Evolutionary conservation across 92 coral and sea anemone genomes (phyloP).

Genomic region (Montipora capitata): DNA sequence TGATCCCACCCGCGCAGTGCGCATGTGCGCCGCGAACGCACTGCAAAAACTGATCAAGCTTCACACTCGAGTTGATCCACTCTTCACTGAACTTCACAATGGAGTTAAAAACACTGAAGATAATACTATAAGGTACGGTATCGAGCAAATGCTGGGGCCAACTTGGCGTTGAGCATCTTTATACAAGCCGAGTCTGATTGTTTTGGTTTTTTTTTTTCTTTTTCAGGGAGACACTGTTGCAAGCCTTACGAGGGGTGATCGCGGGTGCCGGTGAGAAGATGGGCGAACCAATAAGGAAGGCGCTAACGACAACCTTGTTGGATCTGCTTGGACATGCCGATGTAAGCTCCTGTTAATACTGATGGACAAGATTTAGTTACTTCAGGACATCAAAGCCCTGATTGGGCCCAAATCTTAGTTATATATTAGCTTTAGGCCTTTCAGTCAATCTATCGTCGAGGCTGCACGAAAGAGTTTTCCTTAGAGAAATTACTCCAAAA

Average conservation of each 20-base stretch:
- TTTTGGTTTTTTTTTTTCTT: not conserved
- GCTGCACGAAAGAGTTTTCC: too few relatives aligned
- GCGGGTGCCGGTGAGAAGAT: slow-evolving; percentile 96
- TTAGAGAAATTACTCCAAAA: too few relatives aligned
- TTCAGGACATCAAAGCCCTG: too few relatives aligned
- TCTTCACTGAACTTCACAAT: slow-evolving; percentile 97
- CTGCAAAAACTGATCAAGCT: slow-evolving; percentile 91
- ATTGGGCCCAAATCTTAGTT: too few relatives aligned
- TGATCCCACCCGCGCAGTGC: slow-evolving; percentile 93
- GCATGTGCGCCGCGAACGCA: slow-evolving; percentile 92
- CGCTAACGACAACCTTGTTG: slow-evolving; percentile 82
- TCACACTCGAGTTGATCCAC: slow-evolving; percentile 98
- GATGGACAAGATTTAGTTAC: too few relatives aligned
- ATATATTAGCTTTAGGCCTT: too few relatives aligned
- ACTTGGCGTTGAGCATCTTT: not conserved
- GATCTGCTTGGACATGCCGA: slow-evolving; percentile 90
- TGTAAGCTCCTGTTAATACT: slow-evolving; percentile 49
- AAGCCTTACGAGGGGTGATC: slow-evolving; percentile 94
- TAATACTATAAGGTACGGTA: slow-evolving; percentile 83
- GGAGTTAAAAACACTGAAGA: slow-evolving; percentile 98
- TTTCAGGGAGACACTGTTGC: slow-evolving; percentile 92
- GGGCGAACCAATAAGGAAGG: slow-evolving; percentile 94
- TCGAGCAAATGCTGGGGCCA: not conserved
- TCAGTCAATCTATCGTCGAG: too few relatives aligned
- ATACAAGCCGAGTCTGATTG: not conserved